These are phyloP conservation scores for Cyprinella venusta DNA, from an alignment of 2,797 vertebrate species.

Conservation along the genomic window DNA sequence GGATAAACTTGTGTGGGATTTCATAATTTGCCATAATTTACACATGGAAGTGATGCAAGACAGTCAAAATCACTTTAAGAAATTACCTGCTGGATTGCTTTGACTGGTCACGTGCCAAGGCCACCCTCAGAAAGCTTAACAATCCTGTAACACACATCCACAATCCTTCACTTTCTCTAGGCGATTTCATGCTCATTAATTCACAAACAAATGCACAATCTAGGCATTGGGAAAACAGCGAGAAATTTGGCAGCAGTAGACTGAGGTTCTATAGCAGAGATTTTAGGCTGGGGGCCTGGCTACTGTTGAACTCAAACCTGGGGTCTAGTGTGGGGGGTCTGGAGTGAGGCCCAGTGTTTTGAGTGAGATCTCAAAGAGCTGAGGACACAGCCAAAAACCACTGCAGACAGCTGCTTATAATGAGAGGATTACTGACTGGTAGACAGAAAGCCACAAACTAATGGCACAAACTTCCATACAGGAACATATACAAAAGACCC, in stretches of 20 bases:
- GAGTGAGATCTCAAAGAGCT: slow-evolving; percentile 38
- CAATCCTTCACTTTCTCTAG: background rate
- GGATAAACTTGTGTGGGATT: background rate
- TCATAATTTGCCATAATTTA: background rate
- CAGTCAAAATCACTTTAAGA: background rate
- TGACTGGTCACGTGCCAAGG: too few relatives aligned
- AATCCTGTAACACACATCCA: background rate
- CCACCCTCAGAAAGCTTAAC: too few relatives aligned
- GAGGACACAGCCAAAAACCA: slow-evolving; percentile 46
- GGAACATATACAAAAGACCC: slow-evolving; percentile 13
- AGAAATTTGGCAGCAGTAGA: slow-evolving; percentile 1
- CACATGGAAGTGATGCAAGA: background rate
- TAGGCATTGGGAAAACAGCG: background rate
- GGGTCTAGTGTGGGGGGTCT: slow-evolving; percentile 42
- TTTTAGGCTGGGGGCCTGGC: background rate
- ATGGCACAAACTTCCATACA: slow-evolving; percentile 8
- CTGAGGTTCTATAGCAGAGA: slow-evolving; percentile 1
- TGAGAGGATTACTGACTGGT: slow-evolving; percentile 36
- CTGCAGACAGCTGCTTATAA: slow-evolving; percentile 51
- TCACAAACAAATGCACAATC: slow-evolving; percentile 22
- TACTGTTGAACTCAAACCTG: slow-evolving; percentile 29
- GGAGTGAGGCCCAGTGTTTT: slow-evolving; percentile 38
- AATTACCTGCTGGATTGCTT: background rate
- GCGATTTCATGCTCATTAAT: background rate
- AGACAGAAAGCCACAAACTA: slow-evolving; percentile 33